phyloP scores from a whole-genome alignment of 2,113 vertebrate species.

The Chionis minor region DNA sequence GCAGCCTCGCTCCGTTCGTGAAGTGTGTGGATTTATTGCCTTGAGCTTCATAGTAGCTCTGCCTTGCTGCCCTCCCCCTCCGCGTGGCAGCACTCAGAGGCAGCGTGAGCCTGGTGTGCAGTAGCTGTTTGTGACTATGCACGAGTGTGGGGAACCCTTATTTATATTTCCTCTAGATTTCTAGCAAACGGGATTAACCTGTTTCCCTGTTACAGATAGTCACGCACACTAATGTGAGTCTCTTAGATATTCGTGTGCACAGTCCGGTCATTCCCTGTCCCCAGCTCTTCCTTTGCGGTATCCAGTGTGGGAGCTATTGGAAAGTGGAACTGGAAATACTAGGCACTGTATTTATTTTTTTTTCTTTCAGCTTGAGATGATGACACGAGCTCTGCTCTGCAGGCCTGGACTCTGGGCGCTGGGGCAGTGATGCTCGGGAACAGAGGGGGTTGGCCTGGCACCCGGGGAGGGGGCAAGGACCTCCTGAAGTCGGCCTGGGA shows the following conservation, averaged over 20 bases:
- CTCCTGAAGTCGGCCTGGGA: background rate
- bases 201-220: slow-evolving; percentile 25
- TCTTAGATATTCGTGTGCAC: background rate
- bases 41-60: slow-evolving; percentile 59
- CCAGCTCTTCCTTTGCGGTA: slow-evolving; percentile 33
- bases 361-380: background rate
- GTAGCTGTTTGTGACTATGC: slow-evolving; percentile 74
- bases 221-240: slow-evolving; percentile 1
- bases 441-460: background rate
- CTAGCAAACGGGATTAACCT: background rate
- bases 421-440: background rate
- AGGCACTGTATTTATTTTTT: background rate
- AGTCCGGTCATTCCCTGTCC: background rate
- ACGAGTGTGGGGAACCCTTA: slow-evolving; percentile 49
- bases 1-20: background rate
- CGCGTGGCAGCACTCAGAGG: background rate
- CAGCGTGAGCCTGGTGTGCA: slow-evolving; percentile 45
- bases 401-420: background rate
- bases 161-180: slow-evolving; percentile 63
- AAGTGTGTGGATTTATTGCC: slow-evolving; percentile 43
- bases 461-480: background rate
- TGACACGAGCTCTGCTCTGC: background rate
- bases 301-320: slow-evolving; percentile 5
- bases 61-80: slow-evolving; percentile 11
- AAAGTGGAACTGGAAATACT: slow-evolving; percentile 42